Evolutionary conservation across 2,797 vertebrate genomes (phyloP), one percentile per base, ranked within the genome.

Genomic region (Lates japonicus): DNA sequence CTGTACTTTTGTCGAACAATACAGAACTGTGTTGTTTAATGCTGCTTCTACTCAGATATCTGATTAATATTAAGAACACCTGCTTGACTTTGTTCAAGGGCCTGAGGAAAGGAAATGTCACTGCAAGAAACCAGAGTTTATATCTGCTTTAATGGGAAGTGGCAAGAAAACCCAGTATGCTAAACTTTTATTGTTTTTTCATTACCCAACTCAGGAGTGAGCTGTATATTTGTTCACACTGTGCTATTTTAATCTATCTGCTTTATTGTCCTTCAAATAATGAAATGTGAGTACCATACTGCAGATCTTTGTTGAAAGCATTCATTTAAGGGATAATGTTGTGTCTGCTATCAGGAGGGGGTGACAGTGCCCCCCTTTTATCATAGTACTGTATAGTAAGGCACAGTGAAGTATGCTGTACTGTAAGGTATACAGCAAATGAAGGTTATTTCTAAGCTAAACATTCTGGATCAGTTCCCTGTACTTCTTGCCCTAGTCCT

Each of bases 201-300:
- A 91, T 88, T 76, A 84, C 49, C 67, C 77, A 70, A 82, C 59
- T 68, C 69, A 58, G 7, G 83, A 62, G 64, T 19, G 68, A 83
- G 75, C 55, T 77, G 51, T 80, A 55, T 69, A n/a, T 87, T 81
- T 87, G 63, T 88, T 68, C 68, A 78, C 65, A 76, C 22, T 1
- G 17, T 76, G 61, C 74, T 75, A 70, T 81, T 89, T 86, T 78
- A 76, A 88, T 85, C 69, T 39, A 70, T 76, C 66, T 52, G 49
- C 61, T 85, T 85, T 80, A 82, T 74, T 80, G 83, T 81, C 86
- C 78, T 89, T 90, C 83, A 85, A 65, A 89, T 80, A 84, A 86
- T 81, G 51, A 86, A 83, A 82, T 77, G 61, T 77, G 76, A 85
- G 76, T 78, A 80, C 75, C 59, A 77, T 55, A 48, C 72, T 48